A percentile compares a stretch with the other conserved stretches of the same genome.
phyloP scores from a whole-genome alignment of 2,888 invertebrate genomes.

The Pterostichus madidus region DNA sequence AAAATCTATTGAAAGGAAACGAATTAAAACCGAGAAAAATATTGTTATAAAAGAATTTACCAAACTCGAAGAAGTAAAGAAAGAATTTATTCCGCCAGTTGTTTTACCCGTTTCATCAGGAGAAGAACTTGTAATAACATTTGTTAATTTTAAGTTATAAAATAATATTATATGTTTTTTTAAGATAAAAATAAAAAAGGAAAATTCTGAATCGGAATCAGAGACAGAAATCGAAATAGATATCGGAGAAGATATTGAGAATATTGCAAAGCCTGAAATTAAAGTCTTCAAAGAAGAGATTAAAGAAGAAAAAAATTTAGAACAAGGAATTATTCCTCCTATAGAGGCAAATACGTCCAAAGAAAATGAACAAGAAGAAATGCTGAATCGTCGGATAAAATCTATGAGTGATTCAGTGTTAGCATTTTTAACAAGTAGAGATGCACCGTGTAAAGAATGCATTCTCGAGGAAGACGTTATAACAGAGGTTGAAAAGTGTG shows the following conservation, averaged over 20 bases:
- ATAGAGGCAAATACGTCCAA: slow-evolving; percentile 3
- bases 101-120: slow-evolving; percentile 50
- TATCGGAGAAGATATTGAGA: slow-evolving; percentile 79
- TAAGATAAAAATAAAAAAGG: slow-evolving; percentile 75
- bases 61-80: slow-evolving; percentile 40
- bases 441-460: slow-evolving; percentile 77
- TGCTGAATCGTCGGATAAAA: slow-evolving; percentile 48
- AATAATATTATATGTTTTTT: slow-evolving; percentile 61
- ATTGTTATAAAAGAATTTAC: slow-evolving; percentile 65
- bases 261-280: slow-evolving; percentile 50
- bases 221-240: slow-evolving; percentile 81
- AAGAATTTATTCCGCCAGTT: slow-evolving; percentile 31
- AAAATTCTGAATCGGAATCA: slow-evolving; percentile 72
- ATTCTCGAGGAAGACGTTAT: slow-evolving; percentile 75
- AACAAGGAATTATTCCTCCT: neutral
- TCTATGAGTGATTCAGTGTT: slow-evolving; percentile 69
- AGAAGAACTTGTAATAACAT: slow-evolving; percentile 47
- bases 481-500: slow-evolving; percentile 79
- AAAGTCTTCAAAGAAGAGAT: slow-evolving; percentile 64
- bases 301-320: slow-evolving; percentile 64
- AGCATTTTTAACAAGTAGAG: slow-evolving; percentile 73
- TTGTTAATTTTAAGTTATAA: slow-evolving; percentile 3
- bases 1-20: slow-evolving; percentile 60
- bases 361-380: slow-evolving; percentile 29
- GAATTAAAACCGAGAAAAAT: slow-evolving; percentile 59